Percentiles rank a stretch among this genome's conserved stretches.
phyloP scores from a whole-genome alignment of 1,140 invertebrate genomes.

The Aporrectodea caliginosa region DNA sequence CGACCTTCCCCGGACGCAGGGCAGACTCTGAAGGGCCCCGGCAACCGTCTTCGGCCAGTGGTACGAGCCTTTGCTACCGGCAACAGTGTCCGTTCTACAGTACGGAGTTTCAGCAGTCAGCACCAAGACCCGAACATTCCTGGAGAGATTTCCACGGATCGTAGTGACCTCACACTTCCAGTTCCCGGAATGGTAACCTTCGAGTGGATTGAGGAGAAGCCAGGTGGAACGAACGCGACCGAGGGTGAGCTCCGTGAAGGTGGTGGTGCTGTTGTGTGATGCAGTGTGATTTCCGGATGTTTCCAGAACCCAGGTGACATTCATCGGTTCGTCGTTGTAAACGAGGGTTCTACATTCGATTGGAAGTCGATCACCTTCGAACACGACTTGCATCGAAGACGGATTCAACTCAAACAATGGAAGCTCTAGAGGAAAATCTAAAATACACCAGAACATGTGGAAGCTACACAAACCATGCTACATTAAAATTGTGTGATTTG shows the following conservation, averaged over 20 bases:
- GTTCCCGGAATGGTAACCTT: no score
- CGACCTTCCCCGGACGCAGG: conserved; percentile 63
- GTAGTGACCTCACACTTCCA: no score
- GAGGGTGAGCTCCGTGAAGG: no score
- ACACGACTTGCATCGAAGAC: conserved; percentile 65
- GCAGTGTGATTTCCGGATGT: no score
- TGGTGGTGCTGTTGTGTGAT: no score
- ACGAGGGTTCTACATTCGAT: conserved; percentile 71
- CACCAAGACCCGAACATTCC: no score
- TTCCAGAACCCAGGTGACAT: conserved; percentile 51
- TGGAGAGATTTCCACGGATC: no score
- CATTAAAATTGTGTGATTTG: no score
- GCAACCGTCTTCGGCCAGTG: conserved; percentile 72
- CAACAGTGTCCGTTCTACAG: conserved; percentile 65
- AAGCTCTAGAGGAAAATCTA: conserved; percentile 51
- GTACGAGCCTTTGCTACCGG: conserved; percentile 70
- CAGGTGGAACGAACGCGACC: no score
- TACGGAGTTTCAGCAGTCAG: conserved; percentile 72
- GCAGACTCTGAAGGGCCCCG: conserved; percentile 65
- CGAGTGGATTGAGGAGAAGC: no score
- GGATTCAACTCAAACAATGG: conserved; percentile 53
- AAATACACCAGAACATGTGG: conserved; percentile 26
- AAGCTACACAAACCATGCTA: no score
- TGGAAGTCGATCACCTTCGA: conserved; percentile 76
- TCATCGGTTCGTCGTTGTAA: conserved; percentile 40